These are phyloP conservation scores for Lepidurus arcticus DNA, from an alignment of 1,140 invertebrate species.

Conservation along the genomic window DNA sequence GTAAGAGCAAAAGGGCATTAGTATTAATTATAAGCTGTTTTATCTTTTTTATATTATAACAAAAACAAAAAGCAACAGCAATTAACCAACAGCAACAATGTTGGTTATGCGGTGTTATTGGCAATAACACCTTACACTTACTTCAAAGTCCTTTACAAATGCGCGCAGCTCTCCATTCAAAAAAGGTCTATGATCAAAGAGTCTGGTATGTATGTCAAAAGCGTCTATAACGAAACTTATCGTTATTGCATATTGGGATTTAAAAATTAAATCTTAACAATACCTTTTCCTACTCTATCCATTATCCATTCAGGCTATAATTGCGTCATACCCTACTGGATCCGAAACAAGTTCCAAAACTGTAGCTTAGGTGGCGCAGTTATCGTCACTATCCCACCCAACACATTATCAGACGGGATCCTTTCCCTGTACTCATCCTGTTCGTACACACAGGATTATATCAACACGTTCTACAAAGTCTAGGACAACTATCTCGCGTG, in stretches of 20 bases:
- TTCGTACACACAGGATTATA: too few relatives aligned
- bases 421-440: too few relatives aligned
- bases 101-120: too few relatives aligned
- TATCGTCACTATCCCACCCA: too few relatives aligned
- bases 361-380: neutral
- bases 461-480: too few relatives aligned
- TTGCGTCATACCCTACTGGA: neutral
- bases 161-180: constrained; percentile 73
- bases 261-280: neutral
- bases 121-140: constrained; percentile 43
- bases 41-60: too few relatives aligned
- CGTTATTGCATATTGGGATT: neutral
- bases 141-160: constrained; percentile 77
- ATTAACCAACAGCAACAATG: too few relatives aligned
- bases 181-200: constrained; percentile 78
- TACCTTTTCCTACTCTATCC: neutral
- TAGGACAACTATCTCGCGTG: too few relatives aligned
- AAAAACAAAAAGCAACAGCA: too few relatives aligned
- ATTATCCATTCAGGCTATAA: neutral
- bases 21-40: constrained; percentile 8
- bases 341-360: neutral
- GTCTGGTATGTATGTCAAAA: constrained; percentile 69
- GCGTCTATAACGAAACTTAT: constrained; percentile 58
- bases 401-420: too few relatives aligned
- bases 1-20: constrained; percentile 15